phyloP scores from a whole-genome alignment of 1,140 invertebrate species.

The Heliconius hermathena region DNA sequence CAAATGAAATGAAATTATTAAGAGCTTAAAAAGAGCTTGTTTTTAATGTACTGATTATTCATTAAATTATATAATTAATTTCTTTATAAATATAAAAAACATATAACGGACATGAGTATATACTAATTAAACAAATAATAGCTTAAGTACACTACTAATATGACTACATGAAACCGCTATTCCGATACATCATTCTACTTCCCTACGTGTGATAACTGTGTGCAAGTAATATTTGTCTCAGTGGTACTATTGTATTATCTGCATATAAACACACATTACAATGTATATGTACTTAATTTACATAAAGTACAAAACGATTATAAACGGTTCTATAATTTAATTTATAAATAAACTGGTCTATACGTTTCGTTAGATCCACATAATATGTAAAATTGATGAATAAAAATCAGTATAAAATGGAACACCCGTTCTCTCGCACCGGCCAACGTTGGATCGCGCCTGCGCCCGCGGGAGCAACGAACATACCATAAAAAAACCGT shows the following conservation, averaged over 20 bases:
- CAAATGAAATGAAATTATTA: too few species aligned
- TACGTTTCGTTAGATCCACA: background rate
- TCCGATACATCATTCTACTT: background rate
- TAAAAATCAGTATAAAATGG: background rate
- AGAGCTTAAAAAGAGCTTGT: too few species aligned
- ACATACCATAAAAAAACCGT: constrained; percentile 77
- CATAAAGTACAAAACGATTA: background rate
- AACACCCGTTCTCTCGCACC: background rate
- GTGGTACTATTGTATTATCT: background rate
- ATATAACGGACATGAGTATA: too few species aligned
- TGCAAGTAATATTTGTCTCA: background rate
- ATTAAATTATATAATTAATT: too few species aligned
- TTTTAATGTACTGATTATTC: too few species aligned
- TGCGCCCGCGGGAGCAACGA: constrained; percentile 59
- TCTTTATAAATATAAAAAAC: too few species aligned
- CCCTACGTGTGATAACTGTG: background rate
- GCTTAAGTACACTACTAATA: too few species aligned
- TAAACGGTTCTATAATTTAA: background rate
- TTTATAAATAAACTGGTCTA: background rate
- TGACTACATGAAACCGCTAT: too few species aligned
- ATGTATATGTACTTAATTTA: background rate
- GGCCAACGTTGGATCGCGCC: constrained; percentile 41
- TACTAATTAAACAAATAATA: too few species aligned
- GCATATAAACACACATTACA: background rate
- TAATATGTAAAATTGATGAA: background rate